Evolutionary conservation across 1,140 invertebrate species (phyloP).

Genomic region (Drosophila punjabiensis): DNA sequence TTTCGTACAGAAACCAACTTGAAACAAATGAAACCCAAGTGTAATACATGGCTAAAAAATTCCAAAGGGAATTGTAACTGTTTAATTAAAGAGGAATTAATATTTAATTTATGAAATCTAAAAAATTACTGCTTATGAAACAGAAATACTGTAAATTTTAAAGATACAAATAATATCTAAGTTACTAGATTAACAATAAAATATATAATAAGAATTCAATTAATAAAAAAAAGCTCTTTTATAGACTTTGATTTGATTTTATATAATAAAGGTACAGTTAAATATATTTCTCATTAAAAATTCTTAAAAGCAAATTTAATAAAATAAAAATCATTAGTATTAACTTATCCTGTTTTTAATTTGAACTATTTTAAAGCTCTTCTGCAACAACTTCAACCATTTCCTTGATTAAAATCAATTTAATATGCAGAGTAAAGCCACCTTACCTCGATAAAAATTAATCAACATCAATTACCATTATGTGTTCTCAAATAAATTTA

Average conservation of each 20-base stretch:
- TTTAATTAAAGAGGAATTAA: too few relatives aligned
- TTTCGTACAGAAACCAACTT: slow-evolving; percentile 54
- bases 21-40: slow-evolving; percentile 30
- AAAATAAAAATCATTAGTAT: background rate
- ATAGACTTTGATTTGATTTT: too few relatives aligned
- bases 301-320: background rate
- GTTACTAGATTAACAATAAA: too few relatives aligned
- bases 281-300: background rate
- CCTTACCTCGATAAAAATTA: background rate
- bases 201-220: background rate
- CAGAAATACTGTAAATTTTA: too few relatives aligned
- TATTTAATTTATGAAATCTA: too few relatives aligned
- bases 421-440: background rate
- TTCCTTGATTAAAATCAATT: too few relatives aligned
- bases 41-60: background rate
- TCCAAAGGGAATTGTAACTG: too few relatives aligned
- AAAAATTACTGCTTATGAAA: background rate
- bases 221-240: background rate
- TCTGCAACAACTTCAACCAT: too few relatives aligned
- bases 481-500: background rate
- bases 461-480: background rate
- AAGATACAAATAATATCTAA: too few relatives aligned
- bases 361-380: too few relatives aligned
- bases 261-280: too few relatives aligned
- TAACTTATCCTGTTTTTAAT: too few relatives aligned